Conservation (phyloP, 2,797 vertebrate genomes). For the Anniella stebbinsi region DNA sequence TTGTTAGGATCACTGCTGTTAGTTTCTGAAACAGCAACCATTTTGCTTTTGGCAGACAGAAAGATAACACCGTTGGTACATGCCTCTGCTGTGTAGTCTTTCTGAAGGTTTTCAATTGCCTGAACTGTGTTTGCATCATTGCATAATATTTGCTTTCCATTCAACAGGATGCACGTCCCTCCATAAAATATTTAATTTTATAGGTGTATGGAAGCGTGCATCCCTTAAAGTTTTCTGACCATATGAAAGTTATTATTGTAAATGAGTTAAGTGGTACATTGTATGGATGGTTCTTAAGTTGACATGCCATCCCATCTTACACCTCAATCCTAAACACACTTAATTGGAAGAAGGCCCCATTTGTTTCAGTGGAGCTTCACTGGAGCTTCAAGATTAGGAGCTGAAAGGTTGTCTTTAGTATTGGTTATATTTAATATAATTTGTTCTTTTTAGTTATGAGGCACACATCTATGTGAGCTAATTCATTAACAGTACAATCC, state of each 20-base stretch:
- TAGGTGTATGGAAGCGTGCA: not conserved
- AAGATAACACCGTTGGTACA: not conserved
- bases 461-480: not conserved
- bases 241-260: not conserved
- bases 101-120: not conserved
- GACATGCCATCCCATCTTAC: slow-evolving; percentile 14
- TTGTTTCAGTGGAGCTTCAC: not conserved
- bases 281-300: slow-evolving; percentile 40
- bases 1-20: not conserved
- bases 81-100: slow-evolving; percentile 20
- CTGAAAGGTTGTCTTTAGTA: not conserved
- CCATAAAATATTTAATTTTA: not conserved
- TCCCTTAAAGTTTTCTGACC: not conserved
- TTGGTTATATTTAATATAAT: not conserved
- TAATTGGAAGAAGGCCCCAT: not conserved
- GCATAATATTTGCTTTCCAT: slow-evolving; percentile 25
- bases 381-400: not conserved
- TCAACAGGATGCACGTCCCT: slow-evolving; percentile 30
- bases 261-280: slow-evolving; percentile 4
- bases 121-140: slow-evolving; percentile 6
- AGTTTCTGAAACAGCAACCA: slow-evolving; percentile 42
- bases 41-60: not conserved
- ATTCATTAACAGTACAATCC: too few species aligned
- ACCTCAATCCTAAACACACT: not conserved
- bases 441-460: not conserved